These are phyloP conservation scores for Esperia sulphurella DNA, from an alignment of 2,888 invertebrate genomes.

Conservation along the genomic window DNA sequence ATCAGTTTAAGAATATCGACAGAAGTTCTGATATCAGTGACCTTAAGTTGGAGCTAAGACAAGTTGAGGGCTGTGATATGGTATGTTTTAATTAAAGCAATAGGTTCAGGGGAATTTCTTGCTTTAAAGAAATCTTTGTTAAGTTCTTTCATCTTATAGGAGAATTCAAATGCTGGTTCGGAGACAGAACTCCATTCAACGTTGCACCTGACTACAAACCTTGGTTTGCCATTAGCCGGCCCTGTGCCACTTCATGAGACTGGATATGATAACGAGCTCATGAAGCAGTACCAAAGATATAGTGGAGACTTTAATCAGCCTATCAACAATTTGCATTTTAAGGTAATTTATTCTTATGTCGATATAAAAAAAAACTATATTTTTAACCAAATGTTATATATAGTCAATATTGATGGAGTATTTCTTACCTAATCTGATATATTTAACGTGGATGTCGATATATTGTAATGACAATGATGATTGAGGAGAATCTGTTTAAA, in stretches of 20 bases:
- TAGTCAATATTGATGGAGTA: no score
- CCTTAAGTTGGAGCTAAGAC: conserved; percentile 91
- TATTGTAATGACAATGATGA: no score
- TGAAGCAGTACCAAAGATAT: conserved; percentile 76
- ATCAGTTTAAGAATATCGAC: conserved; percentile 85
- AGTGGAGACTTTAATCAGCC: conserved; percentile 89
- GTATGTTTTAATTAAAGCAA: conserved; percentile 52
- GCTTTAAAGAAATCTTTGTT: neutral
- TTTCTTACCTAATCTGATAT: no score
- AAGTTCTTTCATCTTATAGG: conserved; percentile 35
- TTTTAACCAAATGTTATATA: no score
- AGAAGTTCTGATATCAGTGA: conserved; percentile 94
- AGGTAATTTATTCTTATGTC: conserved; percentile 36
- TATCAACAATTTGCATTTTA: conserved; percentile 69
- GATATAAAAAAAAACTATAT: neutral
- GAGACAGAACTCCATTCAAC: conserved; percentile 73
- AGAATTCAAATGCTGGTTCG: conserved; percentile 77
- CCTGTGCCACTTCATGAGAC: conserved; percentile 86
- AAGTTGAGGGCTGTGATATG: conserved; percentile 88
- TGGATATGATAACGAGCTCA: conserved; percentile 78
- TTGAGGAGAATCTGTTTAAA: no score
- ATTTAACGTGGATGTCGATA: no score
- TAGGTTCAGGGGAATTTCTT: neutral
- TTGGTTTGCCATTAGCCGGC: conserved; percentile 86
- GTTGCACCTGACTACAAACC: conserved; percentile 57